These are phyloP conservation scores for Gymnoscopelus microlampas DNA, from an alignment of 2,797 vertebrate genomes.

Conservation along the genomic window DNA sequence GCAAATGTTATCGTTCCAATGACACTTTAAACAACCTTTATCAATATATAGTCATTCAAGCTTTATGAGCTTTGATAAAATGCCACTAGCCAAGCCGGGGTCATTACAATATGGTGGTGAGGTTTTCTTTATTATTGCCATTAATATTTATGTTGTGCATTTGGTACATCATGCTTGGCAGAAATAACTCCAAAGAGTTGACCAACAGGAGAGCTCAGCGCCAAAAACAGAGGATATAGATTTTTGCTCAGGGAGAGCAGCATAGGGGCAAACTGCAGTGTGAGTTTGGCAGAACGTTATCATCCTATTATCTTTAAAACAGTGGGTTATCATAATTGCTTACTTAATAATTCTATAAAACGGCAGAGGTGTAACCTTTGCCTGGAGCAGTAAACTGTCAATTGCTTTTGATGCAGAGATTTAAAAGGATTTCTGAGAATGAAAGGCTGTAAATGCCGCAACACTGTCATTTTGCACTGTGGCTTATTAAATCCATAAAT, in stretches of 20 bases:
- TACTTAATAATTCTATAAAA: conserved; percentile 91
- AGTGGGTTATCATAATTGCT: conserved; percentile 85
- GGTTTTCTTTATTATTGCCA: conserved; percentile 10
- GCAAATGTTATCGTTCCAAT: conserved; percentile 91
- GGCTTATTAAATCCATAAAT: neutral
- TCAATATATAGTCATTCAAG: conserved; percentile 97
- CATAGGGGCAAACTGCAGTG: conserved; percentile 62
- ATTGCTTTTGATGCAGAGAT: conserved; percentile 74
- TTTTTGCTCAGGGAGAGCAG: conserved; percentile 55
- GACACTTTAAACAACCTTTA: conserved; percentile 98
- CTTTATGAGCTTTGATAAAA: conserved; percentile 99
- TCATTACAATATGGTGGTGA: conserved; percentile 77
- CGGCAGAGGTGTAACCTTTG: conserved; percentile 73
- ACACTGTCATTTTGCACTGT: conserved; percentile 23
- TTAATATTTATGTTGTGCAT: conserved; percentile 17
- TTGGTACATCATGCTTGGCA: conserved; percentile 30
- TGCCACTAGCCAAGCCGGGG: conserved; percentile 83
- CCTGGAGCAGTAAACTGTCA: conserved; percentile 78
- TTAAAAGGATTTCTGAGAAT: conserved; percentile 54
- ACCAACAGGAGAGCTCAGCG: conserved; percentile 30
- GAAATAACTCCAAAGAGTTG: conserved; percentile 41
- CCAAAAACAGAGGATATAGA: conserved; percentile 59
- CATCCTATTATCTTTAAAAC: conserved; percentile 86
- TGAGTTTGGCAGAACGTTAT: conserved; percentile 75
- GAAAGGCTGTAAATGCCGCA: conserved; percentile 24